phyloP scores from a whole-genome alignment of 1,140 invertebrate genomes.

The Grapholita molesta region DNA sequence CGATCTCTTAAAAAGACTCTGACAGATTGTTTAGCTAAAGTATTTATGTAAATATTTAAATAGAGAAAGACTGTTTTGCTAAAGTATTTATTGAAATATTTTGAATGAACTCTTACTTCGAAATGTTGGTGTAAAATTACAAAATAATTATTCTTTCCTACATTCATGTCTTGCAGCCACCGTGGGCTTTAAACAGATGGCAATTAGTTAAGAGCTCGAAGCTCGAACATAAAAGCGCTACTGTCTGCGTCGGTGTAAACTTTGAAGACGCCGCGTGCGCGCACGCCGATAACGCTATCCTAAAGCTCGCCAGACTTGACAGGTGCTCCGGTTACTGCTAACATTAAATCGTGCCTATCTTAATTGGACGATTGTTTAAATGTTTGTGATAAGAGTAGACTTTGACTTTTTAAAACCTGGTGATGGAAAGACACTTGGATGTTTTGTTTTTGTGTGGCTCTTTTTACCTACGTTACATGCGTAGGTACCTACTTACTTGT shows the following conservation, averaged over 20 bases:
- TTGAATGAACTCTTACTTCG: too few species aligned
- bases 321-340: not conserved
- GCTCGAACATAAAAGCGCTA: not conserved
- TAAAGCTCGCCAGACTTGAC: constrained; percentile 16
- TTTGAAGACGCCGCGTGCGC: not conserved
- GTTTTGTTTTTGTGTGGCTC: not conserved
- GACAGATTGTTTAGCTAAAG: too few species aligned
- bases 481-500: too few species aligned
- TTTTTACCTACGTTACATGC: not conserved
- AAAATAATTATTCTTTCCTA: too few species aligned
- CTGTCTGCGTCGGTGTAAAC: not conserved
- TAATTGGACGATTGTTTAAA: not conserved
- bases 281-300: not conserved
- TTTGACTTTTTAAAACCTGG: not conserved
- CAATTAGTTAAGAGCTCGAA: not conserved
- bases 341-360: not conserved
- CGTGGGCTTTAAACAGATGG: not conserved
- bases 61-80: too few species aligned
- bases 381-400: not conserved
- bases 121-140: too few species aligned
- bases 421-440: not conserved
- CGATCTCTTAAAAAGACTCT: too few species aligned
- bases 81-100: not conserved
- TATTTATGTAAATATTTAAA: too few species aligned
- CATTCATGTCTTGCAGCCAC: not conserved